Evolutionary conservation across 2,888 invertebrate genomes (phyloP), one percentile per base, ranked within the genome.

Genomic region (Nyleta sp.): DNA sequence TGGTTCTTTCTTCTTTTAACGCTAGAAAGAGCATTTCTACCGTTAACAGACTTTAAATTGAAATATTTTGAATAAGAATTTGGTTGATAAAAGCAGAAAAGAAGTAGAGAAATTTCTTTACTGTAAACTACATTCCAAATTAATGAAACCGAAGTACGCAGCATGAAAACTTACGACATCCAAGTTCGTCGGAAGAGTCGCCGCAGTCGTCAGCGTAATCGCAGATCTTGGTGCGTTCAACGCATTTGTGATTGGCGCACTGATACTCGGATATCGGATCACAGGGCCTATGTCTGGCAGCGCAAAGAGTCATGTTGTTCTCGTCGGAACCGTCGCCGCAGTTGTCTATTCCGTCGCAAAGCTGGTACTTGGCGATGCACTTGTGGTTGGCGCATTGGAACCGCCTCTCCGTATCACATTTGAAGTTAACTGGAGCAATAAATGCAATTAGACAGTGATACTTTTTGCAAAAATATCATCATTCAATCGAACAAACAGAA

Each of bases 321-420:
- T 99, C 98, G 91, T 99, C 99, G 0, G 96, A 96, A 7, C 97
- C 97, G 90, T 98, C 98, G 35, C 97, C 96, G 91, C 98, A 99
- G 91, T 98, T 97, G 90, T 98, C 96, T 15, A 95, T 93, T 28
- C 96, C 96, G 91, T 99, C 98, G 90, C 99, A 99, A 7, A 97
- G 93, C 87, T 96, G 96, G 87, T 96, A 96, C 71, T 92, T 92
- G 0, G 96, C 95, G 70, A 97, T 96, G 85, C 97, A 97, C 82
- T 96, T 94, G 82, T 96, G 95, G 89, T 98, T 98, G 75, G 94
- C 93, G 89, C 99, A 99, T 87, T 97, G 96, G 95, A 96, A 98
- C 81, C 96, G 92, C 42, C 95, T 93, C 73, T 95, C 91, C 0
- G 95, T 95, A 86, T 97, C 96, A 89, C 98, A 98, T 87, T 95